These are phyloP conservation scores for Gastrophysa polygoni DNA, from an alignment of 2,888 invertebrate genomes.

Conservation along the genomic window DNA sequence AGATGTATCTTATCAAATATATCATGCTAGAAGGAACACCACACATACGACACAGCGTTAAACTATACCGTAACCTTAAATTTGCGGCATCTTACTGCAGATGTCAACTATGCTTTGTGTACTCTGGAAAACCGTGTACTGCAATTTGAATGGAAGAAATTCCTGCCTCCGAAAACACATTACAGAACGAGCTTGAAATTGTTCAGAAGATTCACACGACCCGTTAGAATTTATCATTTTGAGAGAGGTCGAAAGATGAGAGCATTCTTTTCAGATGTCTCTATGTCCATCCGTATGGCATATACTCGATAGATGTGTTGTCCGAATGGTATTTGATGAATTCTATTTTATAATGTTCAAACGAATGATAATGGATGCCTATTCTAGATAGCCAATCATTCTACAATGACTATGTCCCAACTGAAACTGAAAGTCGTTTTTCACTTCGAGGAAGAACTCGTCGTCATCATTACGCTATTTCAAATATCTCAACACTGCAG, in stretches of 20 bases:
- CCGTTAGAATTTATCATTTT: not conserved
- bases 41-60: slow-evolving; percentile 18
- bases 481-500: too few species aligned
- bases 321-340: too few species aligned
- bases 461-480: too few species aligned
- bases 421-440: too few species aligned
- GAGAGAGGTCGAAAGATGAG: not conserved
- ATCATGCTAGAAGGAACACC: slow-evolving; percentile 19
- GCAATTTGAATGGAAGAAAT: slow-evolving; percentile 24
- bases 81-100: slow-evolving; percentile 23
- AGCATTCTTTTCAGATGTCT: not conserved
- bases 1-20: slow-evolving; percentile 28
- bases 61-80: slow-evolving; percentile 24
- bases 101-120: slow-evolving; percentile 18
- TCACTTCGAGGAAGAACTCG: too few species aligned
- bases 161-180: slow-evolving; percentile 20
- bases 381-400: too few species aligned
- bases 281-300: not conserved
- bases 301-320: too few species aligned
- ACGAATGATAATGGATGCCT: too few species aligned
- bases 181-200: not conserved
- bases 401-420: too few species aligned
- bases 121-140: slow-evolving; percentile 21
- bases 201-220: not conserved
- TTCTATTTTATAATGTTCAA: too few species aligned